A percentile compares a stretch with the other conserved stretches of the same genome.
These are phyloP conservation scores for Pachypeltis micranthus DNA, from an alignment of 1,140 invertebrate genomes.

Conservation along the genomic window DNA sequence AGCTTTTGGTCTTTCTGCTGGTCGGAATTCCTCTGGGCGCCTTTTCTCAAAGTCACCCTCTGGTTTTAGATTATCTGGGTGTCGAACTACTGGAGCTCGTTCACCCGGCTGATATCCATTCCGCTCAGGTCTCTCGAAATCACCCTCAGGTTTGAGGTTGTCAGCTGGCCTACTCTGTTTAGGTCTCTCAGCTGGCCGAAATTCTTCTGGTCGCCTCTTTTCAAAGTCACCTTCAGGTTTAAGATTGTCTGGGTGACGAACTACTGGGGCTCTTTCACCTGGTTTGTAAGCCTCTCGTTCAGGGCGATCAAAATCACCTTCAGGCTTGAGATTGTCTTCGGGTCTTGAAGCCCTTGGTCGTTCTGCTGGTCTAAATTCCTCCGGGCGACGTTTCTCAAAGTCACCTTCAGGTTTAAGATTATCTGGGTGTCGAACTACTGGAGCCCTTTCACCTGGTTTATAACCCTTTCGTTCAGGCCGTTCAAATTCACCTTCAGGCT, in stretches of 20 bases:
- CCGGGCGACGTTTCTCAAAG: constrained; percentile 37
- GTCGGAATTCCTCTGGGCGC: constrained; percentile 22
- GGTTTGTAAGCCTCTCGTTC: constrained; percentile 10
- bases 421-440: constrained; percentile 35
- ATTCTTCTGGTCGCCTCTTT: constrained; percentile 31
- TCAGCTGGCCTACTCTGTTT: constrained; percentile 33
- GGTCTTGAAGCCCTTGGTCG: constrained; percentile 34
- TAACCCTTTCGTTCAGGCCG: constrained; percentile 33
- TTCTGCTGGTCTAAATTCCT: constrained; percentile 44
- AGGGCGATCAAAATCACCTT: constrained; percentile 46
- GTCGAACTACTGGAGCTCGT: constrained; percentile 35
- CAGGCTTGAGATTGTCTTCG: constrained; percentile 42
- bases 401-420: constrained; percentile 45
- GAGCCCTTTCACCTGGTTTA: constrained; percentile 27
- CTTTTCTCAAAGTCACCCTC: constrained; percentile 36
- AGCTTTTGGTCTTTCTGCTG: constrained; percentile 32
- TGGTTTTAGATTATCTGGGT: constrained; percentile 38
- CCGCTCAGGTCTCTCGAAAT: constrained; percentile 35
- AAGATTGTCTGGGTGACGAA: constrained; percentile 41
- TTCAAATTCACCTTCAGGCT: constrained; percentile 49
- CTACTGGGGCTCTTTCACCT: constrained; percentile 28
- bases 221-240: constrained; percentile 33
- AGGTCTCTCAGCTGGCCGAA: constrained; percentile 26
- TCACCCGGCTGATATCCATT: constrained; percentile 32
- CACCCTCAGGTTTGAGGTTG: constrained; percentile 43